These are phyloP conservation scores for Tachypleus tridentatus DNA, from an alignment of 1,140 invertebrate species.

Conservation along the genomic window DNA sequence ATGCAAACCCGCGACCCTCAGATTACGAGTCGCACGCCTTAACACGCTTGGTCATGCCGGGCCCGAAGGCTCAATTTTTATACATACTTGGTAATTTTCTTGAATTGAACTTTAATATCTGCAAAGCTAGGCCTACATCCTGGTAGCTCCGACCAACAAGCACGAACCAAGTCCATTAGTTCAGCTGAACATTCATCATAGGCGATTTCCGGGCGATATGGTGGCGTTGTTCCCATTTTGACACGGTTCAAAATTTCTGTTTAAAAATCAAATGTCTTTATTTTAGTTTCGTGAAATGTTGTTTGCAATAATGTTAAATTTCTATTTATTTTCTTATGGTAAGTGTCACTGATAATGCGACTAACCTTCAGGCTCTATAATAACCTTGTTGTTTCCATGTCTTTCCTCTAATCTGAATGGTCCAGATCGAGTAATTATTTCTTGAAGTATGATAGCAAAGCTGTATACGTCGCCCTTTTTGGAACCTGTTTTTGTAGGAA, in stretches of 20 bases:
- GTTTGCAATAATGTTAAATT: too few relatives aligned
- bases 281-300: too few relatives aligned
- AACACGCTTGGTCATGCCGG: too few relatives aligned
- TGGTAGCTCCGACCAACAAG: conserved; percentile 76
- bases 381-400: too few relatives aligned
- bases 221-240: conserved; percentile 21
- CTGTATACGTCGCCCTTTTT: conserved; percentile 87
- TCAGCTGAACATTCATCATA: conserved; percentile 22
- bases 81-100: conserved; percentile 38
- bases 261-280: too few relatives aligned
- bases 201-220: conserved; percentile 24
- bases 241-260: conserved; percentile 23
- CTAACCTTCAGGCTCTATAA: too few relatives aligned
- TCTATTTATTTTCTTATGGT: too few relatives aligned
- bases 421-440: conserved; percentile 40
- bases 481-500: conserved; percentile 40
- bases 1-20: too few relatives aligned
- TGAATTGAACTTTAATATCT: conserved; percentile 56
- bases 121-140: conserved; percentile 75
- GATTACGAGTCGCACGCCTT: too few relatives aligned
- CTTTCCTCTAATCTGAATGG: conserved; percentile 13
- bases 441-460: conserved; percentile 89
- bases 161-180: conserved; percentile 35
- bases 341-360: too few relatives aligned
- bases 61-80: too few relatives aligned